Evolutionary conservation across 2,888 invertebrate species (phyloP), one percentile per base, ranked within the genome.

Genomic region (Drosophila recens): DNA sequence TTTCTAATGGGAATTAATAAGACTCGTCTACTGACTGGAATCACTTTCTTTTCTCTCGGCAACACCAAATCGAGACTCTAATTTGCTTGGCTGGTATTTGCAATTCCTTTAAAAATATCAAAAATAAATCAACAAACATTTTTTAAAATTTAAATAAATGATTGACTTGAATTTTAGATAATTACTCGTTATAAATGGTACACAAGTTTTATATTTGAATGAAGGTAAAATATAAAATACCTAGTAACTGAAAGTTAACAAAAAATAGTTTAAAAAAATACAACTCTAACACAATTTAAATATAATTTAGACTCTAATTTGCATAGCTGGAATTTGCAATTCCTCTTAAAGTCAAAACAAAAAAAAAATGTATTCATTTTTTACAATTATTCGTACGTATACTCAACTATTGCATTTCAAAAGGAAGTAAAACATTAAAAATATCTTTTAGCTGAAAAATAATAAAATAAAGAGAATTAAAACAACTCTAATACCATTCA

Each of bases 31-130:
- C 13, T 27, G 30, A 23, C 20, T 46, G 43, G 10, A 72, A 66
- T 80, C 70, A 78, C 80, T 78, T 78, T 80, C 80, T 72, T 69
- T 80, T 72, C 67, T 76, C 67, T 64, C 40, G 61, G 23, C 23
- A 20, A 15, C 10, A 8, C 20, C 13, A 20, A 43, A n/a, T 17
- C 8, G 23, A 30, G 48, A 30, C 10, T 15, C 17, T 27, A 9
- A n/a, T 46, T 15, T 23, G 33, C n/a, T 20, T 36, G 6, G 23
- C 13, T n/a, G 10, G 9, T 15, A 30, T 42, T n/a, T 9, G 27
- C 40, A 27, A 52, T 20, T 9, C 6, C 5, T 34, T 15, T 17
- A 8, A 33, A 33, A 17, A 11, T 4, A 33, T 3, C 1, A 15
- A n/a, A 17, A 13, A 20, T 13, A 3, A 6, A 5, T n/a, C n/a